Base-by-base conservation (phyloP, 2,113 vertebrate genomes). In the Hippocampus mohnikei region DNA sequence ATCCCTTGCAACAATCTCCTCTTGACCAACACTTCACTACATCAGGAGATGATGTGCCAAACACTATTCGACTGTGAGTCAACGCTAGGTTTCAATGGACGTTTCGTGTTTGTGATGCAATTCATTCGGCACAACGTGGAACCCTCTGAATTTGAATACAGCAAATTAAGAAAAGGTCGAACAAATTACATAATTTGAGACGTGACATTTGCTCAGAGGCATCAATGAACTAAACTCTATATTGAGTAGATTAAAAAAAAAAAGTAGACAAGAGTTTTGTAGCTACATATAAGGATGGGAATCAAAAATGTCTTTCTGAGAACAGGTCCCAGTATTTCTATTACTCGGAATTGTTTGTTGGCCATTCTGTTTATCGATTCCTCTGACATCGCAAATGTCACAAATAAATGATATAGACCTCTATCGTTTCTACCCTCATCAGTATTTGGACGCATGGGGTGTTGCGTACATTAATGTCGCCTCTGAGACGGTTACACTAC, bases 41-140 rank as follows among this genome's bases (percentile, higher is more conserved):
- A 78, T 69, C 60, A 64, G 50, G 15, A 61, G 20, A 33, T 25
- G 56, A 68, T 46, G 61, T 27, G 5, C 46, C 48, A n/a, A 8
- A 66, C 68, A 75, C 67, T 56, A 64, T 29, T 29, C 59, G 27
- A 52, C 66, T 50, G 61, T 23, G n/a, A 23, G 21, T 67, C 53
- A 73, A 59, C 6, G 29, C 25, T 59, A 8, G 15, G 1, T 27
- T 58, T 27, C 55, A 58, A 56, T 12, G 11, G 53, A 56, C 2
- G 3, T 56, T 56, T 56, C n/a, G 12, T 59, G 25, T 59, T 59
- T 2, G 12, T 29, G 25, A 4, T 59, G 56, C 13, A 56, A 58
- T 29, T 59, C 56, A 59, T 13, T 15, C 12, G 29, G 21, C 55
- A 58, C 25, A 59, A 27, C 8, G 53, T 29, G 13, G 23, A 25